Evolutionary conservation across 2,113 vertebrate genomes (phyloP).

Genomic region (Salvator merianae): DNA sequence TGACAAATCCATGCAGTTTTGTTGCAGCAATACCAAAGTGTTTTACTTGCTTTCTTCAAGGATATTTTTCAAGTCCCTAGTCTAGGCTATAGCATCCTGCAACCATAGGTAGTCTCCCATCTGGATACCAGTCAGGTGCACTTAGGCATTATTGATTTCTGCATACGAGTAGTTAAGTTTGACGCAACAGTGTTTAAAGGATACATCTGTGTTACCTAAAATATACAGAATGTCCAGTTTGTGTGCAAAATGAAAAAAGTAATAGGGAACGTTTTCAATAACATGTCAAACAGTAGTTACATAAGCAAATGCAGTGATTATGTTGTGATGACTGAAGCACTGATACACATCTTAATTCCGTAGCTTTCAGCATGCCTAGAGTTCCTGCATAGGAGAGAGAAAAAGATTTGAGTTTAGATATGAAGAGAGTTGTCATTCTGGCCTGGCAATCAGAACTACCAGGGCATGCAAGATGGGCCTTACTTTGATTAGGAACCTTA

Average conservation of each 20-base stretch:
- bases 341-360: slow-evolving; percentile 10
- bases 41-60: too few species aligned
- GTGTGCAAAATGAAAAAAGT: background rate
- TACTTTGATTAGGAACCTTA: too few species aligned
- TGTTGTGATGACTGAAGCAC: background rate
- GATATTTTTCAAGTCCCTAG: too few species aligned
- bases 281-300: background rate
- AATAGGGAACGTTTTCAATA: background rate
- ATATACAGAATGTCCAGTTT: background rate
- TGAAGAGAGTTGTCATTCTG: background rate
- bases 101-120: too few species aligned
- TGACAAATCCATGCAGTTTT: too few species aligned
- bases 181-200: too few species aligned
- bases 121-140: too few species aligned
- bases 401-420: background rate
- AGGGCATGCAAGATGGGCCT: too few species aligned
- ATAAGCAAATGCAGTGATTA: background rate
- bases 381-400: background rate
- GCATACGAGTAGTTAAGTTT: too few species aligned
- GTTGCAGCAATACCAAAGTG: too few species aligned
- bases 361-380: slow-evolving; percentile 12
- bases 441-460: background rate
- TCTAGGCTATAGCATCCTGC: too few species aligned
- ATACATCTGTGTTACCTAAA: background rate
- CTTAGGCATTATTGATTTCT: too few species aligned